Evolutionary conservation across 2,888 invertebrate genomes (phyloP).

Genomic region (Pachycephus smyrnensis): DNA sequence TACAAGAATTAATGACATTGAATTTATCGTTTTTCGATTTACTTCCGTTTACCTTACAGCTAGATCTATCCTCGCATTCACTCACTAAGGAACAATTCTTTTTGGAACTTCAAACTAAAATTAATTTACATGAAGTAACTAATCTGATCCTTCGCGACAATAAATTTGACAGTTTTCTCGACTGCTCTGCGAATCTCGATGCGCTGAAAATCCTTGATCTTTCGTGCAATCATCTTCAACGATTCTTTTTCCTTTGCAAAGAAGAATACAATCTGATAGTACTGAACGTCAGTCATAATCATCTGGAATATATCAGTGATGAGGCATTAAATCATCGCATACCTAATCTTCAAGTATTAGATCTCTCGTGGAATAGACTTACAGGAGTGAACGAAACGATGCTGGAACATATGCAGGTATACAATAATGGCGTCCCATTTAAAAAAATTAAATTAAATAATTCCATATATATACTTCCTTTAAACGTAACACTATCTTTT

Average conservation of each 20-base stretch:
- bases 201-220: constrained; percentile 86
- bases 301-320: constrained; percentile 79
- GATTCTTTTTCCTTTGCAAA: constrained; percentile 74
- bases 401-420: constrained; percentile 59
- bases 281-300: constrained; percentile 87
- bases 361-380: constrained; percentile 58
- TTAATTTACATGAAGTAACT: constrained; percentile 49
- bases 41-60: constrained; percentile 31
- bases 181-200: constrained; percentile 76
- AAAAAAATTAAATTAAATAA: not conserved
- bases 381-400: constrained; percentile 59
- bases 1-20: not conserved
- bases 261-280: constrained; percentile 89
- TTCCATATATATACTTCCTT: not conserved
- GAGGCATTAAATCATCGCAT: constrained; percentile 56
- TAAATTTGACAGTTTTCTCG: constrained; percentile 60
- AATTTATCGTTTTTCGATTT: not conserved
- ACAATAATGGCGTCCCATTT: not conserved
- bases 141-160: constrained; percentile 57
- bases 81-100: constrained; percentile 60
- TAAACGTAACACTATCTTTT: not conserved
- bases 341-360: constrained; percentile 54
- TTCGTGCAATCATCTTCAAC: constrained; percentile 81
- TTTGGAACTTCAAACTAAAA: constrained; percentile 43
- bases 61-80: constrained; percentile 52